Evolutionary conservation across 2,113 vertebrate species (phyloP).

Genomic region (Perognathus longimembris): DNA sequence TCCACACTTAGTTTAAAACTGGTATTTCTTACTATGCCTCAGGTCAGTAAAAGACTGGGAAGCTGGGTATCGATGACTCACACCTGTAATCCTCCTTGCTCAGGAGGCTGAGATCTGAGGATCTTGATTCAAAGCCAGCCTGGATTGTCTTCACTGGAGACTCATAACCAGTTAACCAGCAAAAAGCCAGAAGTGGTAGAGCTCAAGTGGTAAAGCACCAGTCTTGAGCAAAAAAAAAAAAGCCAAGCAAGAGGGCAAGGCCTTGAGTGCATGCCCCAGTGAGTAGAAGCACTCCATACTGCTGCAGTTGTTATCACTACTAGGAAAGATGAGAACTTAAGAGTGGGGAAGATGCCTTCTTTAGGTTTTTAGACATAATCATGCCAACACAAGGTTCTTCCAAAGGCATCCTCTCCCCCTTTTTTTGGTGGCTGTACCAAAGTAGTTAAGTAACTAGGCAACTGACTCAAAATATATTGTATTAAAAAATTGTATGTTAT

Average conservation of each 20-base stretch:
- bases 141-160: no score
- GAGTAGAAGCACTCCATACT: slow-evolving; percentile 82
- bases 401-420: slow-evolving; percentile 68
- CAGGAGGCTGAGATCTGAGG: no score
- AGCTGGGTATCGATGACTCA: no score
- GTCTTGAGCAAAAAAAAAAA: no score
- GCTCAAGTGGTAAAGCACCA: no score
- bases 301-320: slow-evolving; percentile 81
- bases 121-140: no score
- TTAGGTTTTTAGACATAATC: slow-evolving; percentile 41
- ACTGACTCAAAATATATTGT: neutral
- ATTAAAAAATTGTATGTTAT: neutral
- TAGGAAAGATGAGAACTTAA: slow-evolving; percentile 69
- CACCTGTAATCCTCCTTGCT: no score
- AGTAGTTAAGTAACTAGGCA: slow-evolving; percentile 66
- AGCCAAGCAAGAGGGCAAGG: no score
- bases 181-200: no score
- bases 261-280: no score
- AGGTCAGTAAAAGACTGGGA: slow-evolving; percentile 73
- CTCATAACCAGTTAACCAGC: no score
- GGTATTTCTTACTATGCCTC: slow-evolving; percentile 81
- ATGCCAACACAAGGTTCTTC: slow-evolving; percentile 63
- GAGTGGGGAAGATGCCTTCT: neutral
- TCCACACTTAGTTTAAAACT: slow-evolving; percentile 69
- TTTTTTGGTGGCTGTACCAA: slow-evolving; percentile 62